Evolutionary conservation across 2,888 invertebrate genomes (phyloP), one percentile per base, ranked within the genome.

Genomic region (Camponotus fellah): DNA sequence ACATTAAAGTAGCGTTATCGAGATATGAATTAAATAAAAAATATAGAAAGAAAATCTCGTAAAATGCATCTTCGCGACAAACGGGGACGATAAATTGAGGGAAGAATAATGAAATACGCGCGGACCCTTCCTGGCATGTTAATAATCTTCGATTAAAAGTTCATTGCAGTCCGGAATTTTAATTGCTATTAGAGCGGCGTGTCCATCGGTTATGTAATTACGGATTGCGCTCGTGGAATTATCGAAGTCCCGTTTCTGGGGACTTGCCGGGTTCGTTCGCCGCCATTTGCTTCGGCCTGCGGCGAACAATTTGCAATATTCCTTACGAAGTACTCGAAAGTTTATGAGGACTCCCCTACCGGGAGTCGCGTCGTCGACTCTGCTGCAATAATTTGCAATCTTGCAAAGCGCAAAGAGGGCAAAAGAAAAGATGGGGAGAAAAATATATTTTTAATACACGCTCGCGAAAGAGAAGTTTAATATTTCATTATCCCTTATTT

Each of bases 161-260:
- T 92, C 89, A 91, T 92, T 88, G 87, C 87, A 86, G 87, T 46
- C 82, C 37, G 89, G 89, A 91, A 92, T 92, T 92, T 91, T 90
- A 92, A 92, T 92, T 92, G 90, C 90, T 91, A 92, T 92, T 83
- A 92, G 86, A 85, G 58, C 81, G 86, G 88, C 87, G 86, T 89
- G 86, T 86, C 87, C 85, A 88, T 88, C 89, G 86, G 87, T 89
- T 87, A 90, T 87, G 84, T 91, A 91, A 92, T 92, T 90, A 89
- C 46, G 83, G 87, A 89, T 85, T 83, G 84, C 85, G 79, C 49
- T 66, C 34, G 79, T 69, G 79, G 34, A 69, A 69, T 79, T 34
- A 60, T 46, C 69, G 43, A 46, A 60, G 53, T 60, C 58, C 46
- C 71, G 60, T 58, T 26, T 58, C 14, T 43, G 17, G 56, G 40